Evolutionary conservation across 2,113 vertebrate genomes (phyloP).

Genomic region (Cercocebus atys): DNA sequence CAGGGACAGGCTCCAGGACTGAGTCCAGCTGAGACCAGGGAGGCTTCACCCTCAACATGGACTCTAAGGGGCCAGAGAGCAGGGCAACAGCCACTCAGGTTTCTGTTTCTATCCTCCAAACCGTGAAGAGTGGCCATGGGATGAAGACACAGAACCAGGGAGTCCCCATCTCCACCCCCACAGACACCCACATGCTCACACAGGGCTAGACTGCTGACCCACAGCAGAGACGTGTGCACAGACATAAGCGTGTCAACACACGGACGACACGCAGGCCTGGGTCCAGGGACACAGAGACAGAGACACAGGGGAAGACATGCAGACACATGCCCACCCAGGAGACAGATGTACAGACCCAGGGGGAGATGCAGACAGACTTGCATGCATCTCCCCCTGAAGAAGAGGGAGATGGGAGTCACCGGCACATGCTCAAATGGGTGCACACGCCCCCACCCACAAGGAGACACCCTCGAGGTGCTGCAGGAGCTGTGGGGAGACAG

Average conservation of each 20-base stretch:
- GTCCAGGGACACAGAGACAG: neutral
- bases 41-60: neutral
- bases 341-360: neutral
- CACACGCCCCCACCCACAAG: neutral
- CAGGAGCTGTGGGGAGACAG: neutral
- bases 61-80: neutral
- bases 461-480: neutral
- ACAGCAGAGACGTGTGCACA: neutral
- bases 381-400: too few species aligned
- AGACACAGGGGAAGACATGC: neutral
- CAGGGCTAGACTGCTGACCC: neutral
- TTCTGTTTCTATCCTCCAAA: neutral
- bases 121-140: neutral
- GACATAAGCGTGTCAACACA: neutral
- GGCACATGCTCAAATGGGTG: neutral
- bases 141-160: neutral
- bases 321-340: neutral
- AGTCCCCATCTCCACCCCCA: neutral
- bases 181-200: neutral
- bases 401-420: neutral
- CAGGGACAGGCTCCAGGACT: neutral
- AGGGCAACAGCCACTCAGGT: neutral
- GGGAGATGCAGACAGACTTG: neutral
- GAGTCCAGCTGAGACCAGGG: neutral
- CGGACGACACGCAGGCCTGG: neutral